Conservation (phyloP, 2,888 invertebrate species). For the Synergus umbraculus region DNA sequence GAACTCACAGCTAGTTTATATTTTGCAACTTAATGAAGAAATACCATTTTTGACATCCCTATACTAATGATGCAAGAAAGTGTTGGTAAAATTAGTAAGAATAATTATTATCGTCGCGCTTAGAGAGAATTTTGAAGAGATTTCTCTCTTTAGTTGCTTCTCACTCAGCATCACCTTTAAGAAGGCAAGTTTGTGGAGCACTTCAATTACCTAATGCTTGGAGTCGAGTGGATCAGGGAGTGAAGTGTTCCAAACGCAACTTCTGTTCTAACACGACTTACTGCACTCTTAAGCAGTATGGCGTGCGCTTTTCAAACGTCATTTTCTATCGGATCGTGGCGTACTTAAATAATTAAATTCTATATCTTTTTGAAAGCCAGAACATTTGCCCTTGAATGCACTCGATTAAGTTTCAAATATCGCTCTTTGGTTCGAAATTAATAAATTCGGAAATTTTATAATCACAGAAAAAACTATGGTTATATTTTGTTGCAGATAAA, state of each 20-base stretch:
- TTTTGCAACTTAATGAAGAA: not conserved
- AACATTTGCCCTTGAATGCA: constrained; percentile 8
- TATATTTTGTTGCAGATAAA: no score
- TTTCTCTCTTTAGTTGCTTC: constrained; percentile 24
- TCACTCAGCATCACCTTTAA: constrained; percentile 33
- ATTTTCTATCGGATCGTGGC: constrained; percentile 13
- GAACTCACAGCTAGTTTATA: no score
- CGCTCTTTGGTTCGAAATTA: not conserved
- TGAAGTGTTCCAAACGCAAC: constrained; percentile 34
- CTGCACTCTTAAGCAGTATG: constrained; percentile 30
- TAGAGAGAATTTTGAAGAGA: constrained; percentile 13
- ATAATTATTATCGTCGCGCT: constrained; percentile 5
- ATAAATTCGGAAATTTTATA: not conserved
- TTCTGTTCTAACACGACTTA: constrained; percentile 41
- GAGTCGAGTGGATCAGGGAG: constrained; percentile 26
- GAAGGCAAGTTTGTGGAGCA: constrained; percentile 37
- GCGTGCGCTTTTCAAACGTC: constrained; percentile 38
- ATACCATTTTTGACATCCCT: not conserved
- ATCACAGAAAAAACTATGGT: no score
- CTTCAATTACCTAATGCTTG: constrained; percentile 32
- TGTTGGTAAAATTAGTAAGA: constrained; percentile 7
- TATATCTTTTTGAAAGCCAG: not conserved
- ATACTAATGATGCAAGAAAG: constrained; percentile 6
- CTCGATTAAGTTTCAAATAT: not conserved
- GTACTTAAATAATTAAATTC: constrained; percentile 25